Evolutionary conservation across 2,888 invertebrate species (phyloP), one percentile per base, ranked within the genome.

Genomic region (Himalopsyche tibetana): DNA sequence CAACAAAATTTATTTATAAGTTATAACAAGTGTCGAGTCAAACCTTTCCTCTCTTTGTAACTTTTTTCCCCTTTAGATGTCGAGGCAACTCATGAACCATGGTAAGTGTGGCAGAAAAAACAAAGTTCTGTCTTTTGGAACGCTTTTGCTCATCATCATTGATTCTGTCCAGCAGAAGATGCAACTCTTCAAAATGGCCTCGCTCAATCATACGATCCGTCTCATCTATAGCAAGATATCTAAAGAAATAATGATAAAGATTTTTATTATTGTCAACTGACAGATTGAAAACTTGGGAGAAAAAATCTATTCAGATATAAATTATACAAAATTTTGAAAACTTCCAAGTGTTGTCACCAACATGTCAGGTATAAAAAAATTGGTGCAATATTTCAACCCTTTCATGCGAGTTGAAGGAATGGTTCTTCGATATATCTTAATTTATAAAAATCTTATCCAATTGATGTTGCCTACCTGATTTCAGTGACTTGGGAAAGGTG

Each of bases 191-290:
- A 91, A 99, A 99, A 91, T 99, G 99, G 0, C 98, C 98, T 89
- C 95, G 96, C 91, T 99, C 99, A 19, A 99, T 93, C 99, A 99
- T 99, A 87, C 99, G 94, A 92, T 99, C 99, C 0, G 99, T 99
- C 93, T 99, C 99, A 91, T 99, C 99, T 89, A 99, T 97, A 0
- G 98, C 99, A 88, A 99, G 92, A 91, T 95, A 98, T 90, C 98
- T 98, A 90, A 9, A 89, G 42, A 51, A 51, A 15, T 5, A 15
- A 51, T 51, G 15, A 51, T 51, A 15, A 15, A 51, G 15, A 51
- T 15, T 51, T 15, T 1, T 51, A 51, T 15, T 51, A 51, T 15
- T 8, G 15, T 0, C 15, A 51, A 15, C 2, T 51, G 0, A 51
- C 4, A 1, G 2, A 12, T 51, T 15, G 9, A 11, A 45, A 9